These are phyloP conservation scores for Acanthurus leucopareius DNA, from an alignment of 2,797 vertebrate genomes.

Conservation along the genomic window DNA sequence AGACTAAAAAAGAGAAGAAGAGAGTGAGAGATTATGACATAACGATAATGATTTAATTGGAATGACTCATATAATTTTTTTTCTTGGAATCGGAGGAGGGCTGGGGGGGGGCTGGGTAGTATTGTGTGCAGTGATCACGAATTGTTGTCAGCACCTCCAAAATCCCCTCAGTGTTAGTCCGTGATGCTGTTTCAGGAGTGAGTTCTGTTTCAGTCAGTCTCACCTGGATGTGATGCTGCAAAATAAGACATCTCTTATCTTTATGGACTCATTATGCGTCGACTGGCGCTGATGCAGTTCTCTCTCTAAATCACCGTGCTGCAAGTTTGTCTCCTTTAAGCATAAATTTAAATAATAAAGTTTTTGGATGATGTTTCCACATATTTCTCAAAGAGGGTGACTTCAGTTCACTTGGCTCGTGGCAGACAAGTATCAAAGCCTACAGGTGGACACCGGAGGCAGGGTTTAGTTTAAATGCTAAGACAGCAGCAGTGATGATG, in stretches of 20 bases:
- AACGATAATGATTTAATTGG: background rate
- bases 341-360: background rate
- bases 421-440: background rate
- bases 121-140: background rate
- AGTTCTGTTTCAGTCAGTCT: background rate
- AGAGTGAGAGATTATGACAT: background rate
- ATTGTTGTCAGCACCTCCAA: too few species aligned
- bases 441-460: too few species aligned
- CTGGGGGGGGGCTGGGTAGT: background rate
- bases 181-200: background rate
- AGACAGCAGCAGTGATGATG: background rate
- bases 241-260: background rate
- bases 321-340: background rate
- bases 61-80: background rate
- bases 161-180: background rate
- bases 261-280: background rate
- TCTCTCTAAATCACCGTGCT: background rate
- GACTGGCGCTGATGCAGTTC: background rate
- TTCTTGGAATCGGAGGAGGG: too few species aligned
- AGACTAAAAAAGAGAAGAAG: background rate
- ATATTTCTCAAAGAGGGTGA: background rate
- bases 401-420: background rate
- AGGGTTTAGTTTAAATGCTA: background rate
- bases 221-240: background rate
- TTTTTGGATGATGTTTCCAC: background rate